Evolutionary conservation across 2,797 vertebrate species (phyloP).

Genomic region (Vireo griseus): DNA sequence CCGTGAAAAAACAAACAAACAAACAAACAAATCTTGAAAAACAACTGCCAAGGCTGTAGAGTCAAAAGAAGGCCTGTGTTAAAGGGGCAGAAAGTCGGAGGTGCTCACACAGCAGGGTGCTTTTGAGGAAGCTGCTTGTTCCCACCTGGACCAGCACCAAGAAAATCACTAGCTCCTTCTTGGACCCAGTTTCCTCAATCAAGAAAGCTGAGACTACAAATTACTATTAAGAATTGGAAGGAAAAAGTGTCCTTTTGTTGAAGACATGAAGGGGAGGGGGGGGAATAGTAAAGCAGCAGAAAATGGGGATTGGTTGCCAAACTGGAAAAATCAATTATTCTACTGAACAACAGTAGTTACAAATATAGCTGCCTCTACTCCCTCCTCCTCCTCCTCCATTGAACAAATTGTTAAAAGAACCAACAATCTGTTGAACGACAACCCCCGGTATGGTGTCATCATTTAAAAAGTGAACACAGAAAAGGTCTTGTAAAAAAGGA

Average conservation of each 20-base stretch:
- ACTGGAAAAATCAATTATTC: constrained; percentile 64
- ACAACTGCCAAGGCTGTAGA: neutral
- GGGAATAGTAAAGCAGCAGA: constrained; percentile 13
- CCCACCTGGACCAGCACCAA: neutral
- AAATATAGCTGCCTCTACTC: constrained; percentile 59
- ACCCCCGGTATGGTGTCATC: constrained; percentile 20
- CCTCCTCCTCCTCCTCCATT: constrained; percentile 56
- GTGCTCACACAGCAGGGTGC: neutral
- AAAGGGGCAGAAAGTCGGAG: neutral
- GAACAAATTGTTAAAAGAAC: constrained; percentile 66
- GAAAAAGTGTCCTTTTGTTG: constrained; percentile 30
- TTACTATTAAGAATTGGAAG: constrained; percentile 3
- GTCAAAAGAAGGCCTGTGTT: neutral
- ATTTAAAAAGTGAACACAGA: constrained; percentile 33
- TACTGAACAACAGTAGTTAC: constrained; percentile 54
- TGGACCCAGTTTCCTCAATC: neutral
- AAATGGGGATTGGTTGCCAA: constrained; percentile 48
- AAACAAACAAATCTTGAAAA: neutral
- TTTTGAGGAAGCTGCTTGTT: neutral
- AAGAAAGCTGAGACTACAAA: constrained; percentile 38
- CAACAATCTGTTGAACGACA: constrained; percentile 64
- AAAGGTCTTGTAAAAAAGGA: constrained; percentile 42
- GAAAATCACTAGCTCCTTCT: neutral
- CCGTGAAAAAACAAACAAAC: neutral
- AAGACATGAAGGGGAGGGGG: neutral